Base-by-base conservation (phyloP, 2,888 invertebrate genomes). In the Slavum lentiscoides region DNA sequence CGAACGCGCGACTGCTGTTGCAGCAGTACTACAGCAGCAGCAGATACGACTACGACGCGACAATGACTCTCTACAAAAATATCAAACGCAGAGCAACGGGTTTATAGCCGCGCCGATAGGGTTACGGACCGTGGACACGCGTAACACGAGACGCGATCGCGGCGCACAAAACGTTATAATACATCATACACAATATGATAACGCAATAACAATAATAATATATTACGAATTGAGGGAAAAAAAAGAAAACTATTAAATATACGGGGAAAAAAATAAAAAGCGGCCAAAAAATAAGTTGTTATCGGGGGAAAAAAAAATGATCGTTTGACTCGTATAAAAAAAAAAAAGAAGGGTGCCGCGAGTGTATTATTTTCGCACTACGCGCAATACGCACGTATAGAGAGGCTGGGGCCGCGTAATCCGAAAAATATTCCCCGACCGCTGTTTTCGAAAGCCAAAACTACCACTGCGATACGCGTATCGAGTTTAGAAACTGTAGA, bases 211-310 rank as follows among this genome's bases (percentile, higher is more conserved):
- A 61, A 67, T 68, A 80, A 69, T 69, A 68, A 61, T 69, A 61
- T 64, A 64, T 72, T 72, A 70, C 70, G 80, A 70, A 72, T 72
- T 49, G 70, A 80, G 70, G 80, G 80, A 70, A 80, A 70, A 70
- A 67, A 2, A 43, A 68, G 62, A 77, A 68, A 80, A 80, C 59
- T 70, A 70, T 70, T 80, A 72, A 30, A 30, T 30, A 30, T 30
- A 30, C 4, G 2, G 30, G 30, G 30, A 4, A 4, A 30, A 30
- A 30, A 30, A 30, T n/a, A 80, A 77, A 77, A 43, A 80, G 62
- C 62, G 62, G 39, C 39, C 39, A 58, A 80, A 77, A 80, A 80
- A 80, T 64, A 23, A 80, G 80, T 80, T 64, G 80, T 66, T 80
- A 80, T 80, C 77, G 69, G 43, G 43, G 9, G 4, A 30, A 30